These are phyloP conservation scores for Bombus consobrinus DNA, from an alignment of 1,140 invertebrate species.

Conservation along the genomic window DNA sequence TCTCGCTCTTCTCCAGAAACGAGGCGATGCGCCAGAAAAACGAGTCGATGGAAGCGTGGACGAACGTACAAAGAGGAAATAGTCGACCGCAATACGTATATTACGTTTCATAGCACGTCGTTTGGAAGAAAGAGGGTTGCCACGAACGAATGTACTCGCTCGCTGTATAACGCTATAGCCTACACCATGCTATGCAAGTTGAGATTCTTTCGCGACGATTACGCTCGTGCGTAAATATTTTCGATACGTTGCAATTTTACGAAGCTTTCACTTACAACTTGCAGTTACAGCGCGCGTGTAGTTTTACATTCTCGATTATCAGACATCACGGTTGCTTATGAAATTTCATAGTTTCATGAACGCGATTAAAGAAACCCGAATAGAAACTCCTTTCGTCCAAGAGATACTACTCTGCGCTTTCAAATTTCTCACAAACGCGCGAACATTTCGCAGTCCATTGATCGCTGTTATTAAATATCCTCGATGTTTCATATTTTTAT, in stretches of 20 bases:
- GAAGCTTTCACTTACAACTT: not conserved
- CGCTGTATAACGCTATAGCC: too few relatives aligned
- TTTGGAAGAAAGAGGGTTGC: not conserved
- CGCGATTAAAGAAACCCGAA: too few relatives aligned
- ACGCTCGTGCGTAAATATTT: not conserved
- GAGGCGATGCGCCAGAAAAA: not conserved
- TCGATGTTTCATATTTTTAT: not conserved
- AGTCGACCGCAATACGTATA: not conserved
- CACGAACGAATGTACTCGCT: not conserved
- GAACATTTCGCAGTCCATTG: too few relatives aligned
- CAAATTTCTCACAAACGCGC: too few relatives aligned
- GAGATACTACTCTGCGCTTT: too few relatives aligned
- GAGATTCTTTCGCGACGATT: not conserved
- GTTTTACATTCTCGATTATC: not conserved
- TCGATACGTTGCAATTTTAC: not conserved
- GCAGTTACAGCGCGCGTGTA: not conserved
- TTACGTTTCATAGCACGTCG: conserved; percentile 7
- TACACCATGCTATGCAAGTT: not conserved
- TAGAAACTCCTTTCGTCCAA: not conserved
- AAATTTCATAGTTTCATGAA: too few relatives aligned
- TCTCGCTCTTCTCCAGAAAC: not conserved
- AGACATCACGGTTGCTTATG: too few relatives aligned
- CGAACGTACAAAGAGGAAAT: not conserved
- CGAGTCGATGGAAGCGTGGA: not conserved
- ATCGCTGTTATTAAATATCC: too few relatives aligned